A percentile compares a stretch with the other conserved stretches of the same genome.
phyloP scores from a whole-genome alignment of 2,888 invertebrate species.

The Calliphora vomitoria region DNA sequence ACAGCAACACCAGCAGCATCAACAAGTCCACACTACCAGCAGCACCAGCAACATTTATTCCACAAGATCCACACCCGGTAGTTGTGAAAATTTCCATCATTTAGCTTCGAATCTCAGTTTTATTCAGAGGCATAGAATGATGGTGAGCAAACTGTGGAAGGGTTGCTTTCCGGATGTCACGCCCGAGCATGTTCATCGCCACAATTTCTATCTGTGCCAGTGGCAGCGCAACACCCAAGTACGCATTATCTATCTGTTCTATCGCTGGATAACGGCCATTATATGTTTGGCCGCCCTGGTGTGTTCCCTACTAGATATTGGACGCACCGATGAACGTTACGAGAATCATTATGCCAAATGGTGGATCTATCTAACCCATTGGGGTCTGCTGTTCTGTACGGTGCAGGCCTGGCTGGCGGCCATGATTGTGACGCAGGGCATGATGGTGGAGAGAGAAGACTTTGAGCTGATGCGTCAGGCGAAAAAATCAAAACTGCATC shows the following conservation, averaged over 20 bases:
- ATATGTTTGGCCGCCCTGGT: slow-evolving; percentile 84
- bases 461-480: slow-evolving; percentile 84
- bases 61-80: slow-evolving; percentile 77
- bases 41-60: slow-evolving; percentile 75
- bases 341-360: slow-evolving; percentile 85
- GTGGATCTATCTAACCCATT: slow-evolving; percentile 85
- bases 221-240: slow-evolving; percentile 85
- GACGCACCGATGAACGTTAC: slow-evolving; percentile 84
- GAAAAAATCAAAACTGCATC: slow-evolving; percentile 83
- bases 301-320: slow-evolving; percentile 84
- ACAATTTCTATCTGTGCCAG: slow-evolving; percentile 84
- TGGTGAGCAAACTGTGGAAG: slow-evolving; percentile 85
- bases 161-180: slow-evolving; percentile 84
- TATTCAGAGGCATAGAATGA: slow-evolving; percentile 83
- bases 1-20: slow-evolving; percentile 73
- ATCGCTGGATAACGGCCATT: slow-evolving; percentile 85
- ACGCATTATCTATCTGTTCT: slow-evolving; percentile 84
- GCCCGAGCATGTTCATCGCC: slow-evolving; percentile 84
- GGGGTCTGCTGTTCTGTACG: slow-evolving; percentile 84
- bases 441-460: slow-evolving; percentile 85
- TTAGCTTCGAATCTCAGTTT: slow-evolving; percentile 80
- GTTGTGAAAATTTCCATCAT: slow-evolving; percentile 82
- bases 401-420: slow-evolving; percentile 84
- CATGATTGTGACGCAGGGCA: slow-evolving; percentile 85
- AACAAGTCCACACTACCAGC: slow-evolving; percentile 74